Evolutionary conservation across 2,888 invertebrate genomes (phyloP), one percentile per base, ranked within the genome.

Genomic region (Hecatera dysodea): DNA sequence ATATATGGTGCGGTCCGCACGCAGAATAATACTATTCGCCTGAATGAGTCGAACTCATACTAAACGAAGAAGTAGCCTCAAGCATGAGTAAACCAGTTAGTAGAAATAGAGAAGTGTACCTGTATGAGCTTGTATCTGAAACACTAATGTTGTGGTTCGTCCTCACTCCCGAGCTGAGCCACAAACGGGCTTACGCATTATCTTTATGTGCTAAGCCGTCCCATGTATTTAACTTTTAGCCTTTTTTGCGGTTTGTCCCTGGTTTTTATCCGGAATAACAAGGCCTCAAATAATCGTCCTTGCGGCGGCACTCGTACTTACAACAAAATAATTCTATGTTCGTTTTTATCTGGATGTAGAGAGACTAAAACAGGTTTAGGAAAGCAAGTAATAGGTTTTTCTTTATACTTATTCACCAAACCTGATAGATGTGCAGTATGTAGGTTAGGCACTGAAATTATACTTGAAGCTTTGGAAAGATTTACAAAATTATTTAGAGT

Each of bases 201-300:
- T 57, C n/a, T 15, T 8, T 63, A 46, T 46, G 44, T 39, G 44
- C 36, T 39, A 53, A 65, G 65, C 52, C 22, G n/a, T 24, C 39
- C 17, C 69, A 48, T 69, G 39, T 63, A 29, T 74, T 46, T 53
- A 55, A 55, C 46, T 55, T 74, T 46, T 63, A 44, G 24, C 46
- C 39, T 74, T 55, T 61, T 74, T 73, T 60, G 76, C 55, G 55
- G 42, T 48, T 46, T 24, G 33, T 33, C 46, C 27, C 39, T 12
- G 33, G 55, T 60, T 75, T 75, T 53, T 68, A 76, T 76, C 44
- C n/a, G 44, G 33, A 55, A 60, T 65, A 68, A 56, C 55, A 60
- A 55, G 53, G 27, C 55, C 69, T 27, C 59, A 27, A 76, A 73
- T 68, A 60, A 53, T 76, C 24, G 55, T 76, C 68, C 69, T 60